Conservation (phyloP, 2,113 vertebrate genomes). For the Coptodon rendalli region DNA sequence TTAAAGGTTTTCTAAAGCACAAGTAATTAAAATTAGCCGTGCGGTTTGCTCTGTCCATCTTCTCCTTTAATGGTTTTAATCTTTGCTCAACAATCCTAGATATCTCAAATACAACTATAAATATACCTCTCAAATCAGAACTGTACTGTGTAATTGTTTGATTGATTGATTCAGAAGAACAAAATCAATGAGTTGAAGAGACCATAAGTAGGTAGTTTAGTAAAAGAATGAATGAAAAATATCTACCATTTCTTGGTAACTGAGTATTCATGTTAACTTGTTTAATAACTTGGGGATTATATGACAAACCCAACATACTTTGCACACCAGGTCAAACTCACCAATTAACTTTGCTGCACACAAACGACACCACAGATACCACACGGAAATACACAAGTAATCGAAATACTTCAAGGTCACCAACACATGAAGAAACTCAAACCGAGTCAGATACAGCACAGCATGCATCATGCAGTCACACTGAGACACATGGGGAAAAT, state of each 20-base stretch:
- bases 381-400: background rate
- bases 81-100: background rate
- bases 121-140: rapidly evolving
- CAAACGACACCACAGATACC: background rate
- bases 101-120: background rate
- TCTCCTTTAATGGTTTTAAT: background rate
- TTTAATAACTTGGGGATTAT: background rate
- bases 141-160: background rate
- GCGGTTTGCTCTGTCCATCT: rapidly evolving
- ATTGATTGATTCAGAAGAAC: background rate
- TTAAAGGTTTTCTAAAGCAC: background rate
- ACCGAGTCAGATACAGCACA: background rate
- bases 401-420: background rate
- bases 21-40: background rate
- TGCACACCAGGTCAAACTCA: background rate
- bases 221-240: background rate
- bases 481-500: constrained; percentile 21
- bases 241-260: background rate
- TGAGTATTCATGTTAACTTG: background rate
- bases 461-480: background rate
- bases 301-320: background rate
- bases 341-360: background rate
- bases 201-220: rapidly evolving
- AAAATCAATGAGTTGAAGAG: background rate
- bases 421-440: background rate